Evolutionary conservation across 2,888 invertebrate genomes (phyloP).

Genomic region (Apotomis capreana): DNA sequence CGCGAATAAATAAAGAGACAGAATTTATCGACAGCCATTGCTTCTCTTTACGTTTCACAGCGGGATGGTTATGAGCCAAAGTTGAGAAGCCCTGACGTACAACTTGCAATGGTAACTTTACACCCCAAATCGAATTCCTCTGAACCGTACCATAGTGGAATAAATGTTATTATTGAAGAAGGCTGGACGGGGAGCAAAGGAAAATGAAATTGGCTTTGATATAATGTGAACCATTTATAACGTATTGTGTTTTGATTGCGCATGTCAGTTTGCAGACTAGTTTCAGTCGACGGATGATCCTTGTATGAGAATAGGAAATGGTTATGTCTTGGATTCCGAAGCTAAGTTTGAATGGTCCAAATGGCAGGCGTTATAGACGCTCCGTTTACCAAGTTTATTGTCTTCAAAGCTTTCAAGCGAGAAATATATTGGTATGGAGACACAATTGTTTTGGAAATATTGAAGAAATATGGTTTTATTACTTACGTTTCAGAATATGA

Average conservation of each 20-base stretch:
- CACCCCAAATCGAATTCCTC: slow-evolving; percentile 5
- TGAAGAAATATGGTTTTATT: slow-evolving; percentile 40
- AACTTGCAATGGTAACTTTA: slow-evolving; percentile 48
- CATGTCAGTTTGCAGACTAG: slow-evolving; percentile 71
- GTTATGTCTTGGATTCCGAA: slow-evolving; percentile 72
- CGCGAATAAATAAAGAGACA: slow-evolving; percentile 58
- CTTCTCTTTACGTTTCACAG: slow-evolving; percentile 70
- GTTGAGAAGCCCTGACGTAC: slow-evolving; percentile 63
- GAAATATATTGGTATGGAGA: slow-evolving; percentile 56
- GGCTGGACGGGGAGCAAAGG: slow-evolving; percentile 33
- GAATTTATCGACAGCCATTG: slow-evolving; percentile 67
- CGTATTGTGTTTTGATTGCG: slow-evolving; percentile 82
- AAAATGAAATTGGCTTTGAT: slow-evolving; percentile 45
- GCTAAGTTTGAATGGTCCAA: slow-evolving; percentile 70
- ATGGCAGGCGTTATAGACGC: slow-evolving; percentile 63
- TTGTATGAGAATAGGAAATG: slow-evolving; percentile 72
- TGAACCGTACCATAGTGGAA: slow-evolving; percentile 22
- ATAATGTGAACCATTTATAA: slow-evolving; percentile 78
- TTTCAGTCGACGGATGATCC: slow-evolving; percentile 67
- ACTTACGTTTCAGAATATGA: not conserved
- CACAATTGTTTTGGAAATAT: slow-evolving; percentile 43
- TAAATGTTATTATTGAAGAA: slow-evolving; percentile 42
- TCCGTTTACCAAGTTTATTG: slow-evolving; percentile 70
- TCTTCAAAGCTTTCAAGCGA: slow-evolving; percentile 60
- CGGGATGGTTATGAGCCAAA: slow-evolving; percentile 69